phyloP scores from a whole-genome alignment of 2,888 invertebrate species.

The Formica aserva region DNA sequence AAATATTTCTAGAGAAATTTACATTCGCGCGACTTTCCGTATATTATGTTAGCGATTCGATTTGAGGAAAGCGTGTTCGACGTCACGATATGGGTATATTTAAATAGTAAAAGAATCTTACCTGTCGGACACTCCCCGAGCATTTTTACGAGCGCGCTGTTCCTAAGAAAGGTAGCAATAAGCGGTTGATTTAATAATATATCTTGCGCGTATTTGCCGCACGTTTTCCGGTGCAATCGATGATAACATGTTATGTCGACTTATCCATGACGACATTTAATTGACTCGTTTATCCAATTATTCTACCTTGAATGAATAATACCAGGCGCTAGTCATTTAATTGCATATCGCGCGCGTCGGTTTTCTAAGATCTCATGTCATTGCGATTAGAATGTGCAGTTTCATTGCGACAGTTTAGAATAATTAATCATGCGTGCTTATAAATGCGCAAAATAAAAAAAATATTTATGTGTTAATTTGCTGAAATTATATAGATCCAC shows the following conservation, averaged over 20 bases:
- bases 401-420: background rate
- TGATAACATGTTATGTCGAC: slow-evolving; percentile 37
- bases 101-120: slow-evolving; percentile 22
- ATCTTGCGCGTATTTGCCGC: slow-evolving; percentile 3
- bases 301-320: slow-evolving; percentile 38
- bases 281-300: slow-evolving; percentile 52
- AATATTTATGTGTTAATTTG: background rate
- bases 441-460: background rate
- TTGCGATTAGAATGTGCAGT: slow-evolving; percentile 5
- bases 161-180: slow-evolving; percentile 45
- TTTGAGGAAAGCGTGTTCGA: background rate
- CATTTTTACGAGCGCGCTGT: slow-evolving; percentile 25
- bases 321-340: slow-evolving; percentile 41
- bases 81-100: background rate
- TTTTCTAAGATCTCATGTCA: slow-evolving; percentile 3
- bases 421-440: slow-evolving; percentile 11
- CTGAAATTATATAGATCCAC: background rate
- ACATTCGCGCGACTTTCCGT: slow-evolving; percentile 5
- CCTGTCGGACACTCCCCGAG: slow-evolving; percentile 27
- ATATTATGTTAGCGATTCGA: slow-evolving; percentile 13
- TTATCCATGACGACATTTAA: slow-evolving; percentile 36
- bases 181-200: slow-evolving; percentile 44
- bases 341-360: background rate
- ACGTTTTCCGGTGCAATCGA: slow-evolving; percentile 27
- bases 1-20: slow-evolving; percentile 22